phyloP scores from a whole-genome alignment of 2,888 invertebrate genomes.

The Encarsia formosa region DNA sequence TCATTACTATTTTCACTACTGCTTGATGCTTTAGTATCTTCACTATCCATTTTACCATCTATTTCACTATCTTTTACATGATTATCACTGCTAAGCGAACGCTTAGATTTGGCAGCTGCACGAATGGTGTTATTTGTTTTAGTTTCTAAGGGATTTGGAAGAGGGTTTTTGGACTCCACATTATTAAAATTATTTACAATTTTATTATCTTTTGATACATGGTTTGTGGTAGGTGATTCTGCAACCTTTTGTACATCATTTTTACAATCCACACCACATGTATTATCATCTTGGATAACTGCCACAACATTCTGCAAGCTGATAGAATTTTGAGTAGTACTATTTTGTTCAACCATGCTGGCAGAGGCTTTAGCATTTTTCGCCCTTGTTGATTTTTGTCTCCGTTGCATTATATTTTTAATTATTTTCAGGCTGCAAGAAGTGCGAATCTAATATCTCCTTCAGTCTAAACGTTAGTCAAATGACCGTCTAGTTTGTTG shows the following conservation, averaged over 20 bases:
- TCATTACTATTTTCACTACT: slow-evolving; percentile 58
- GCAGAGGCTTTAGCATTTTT: background rate
- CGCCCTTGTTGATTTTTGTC: background rate
- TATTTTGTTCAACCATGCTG: slow-evolving; percentile 14
- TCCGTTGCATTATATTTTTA: too few relatives aligned
- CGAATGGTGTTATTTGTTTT: slow-evolving; percentile 8
- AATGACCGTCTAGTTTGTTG: too few relatives aligned
- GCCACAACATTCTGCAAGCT: slow-evolving; percentile 1
- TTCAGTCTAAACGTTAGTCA: too few relatives aligned
- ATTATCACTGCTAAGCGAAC: slow-evolving; percentile 30
- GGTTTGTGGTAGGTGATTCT: slow-evolving; percentile 30
- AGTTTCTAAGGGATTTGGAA: slow-evolving; percentile 3
- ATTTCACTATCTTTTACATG: slow-evolving; percentile 41
- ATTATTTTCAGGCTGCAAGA: too few relatives aligned
- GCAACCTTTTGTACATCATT: slow-evolving; percentile 30
- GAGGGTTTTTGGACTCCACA: slow-evolving; percentile 10
- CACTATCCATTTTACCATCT: slow-evolving; percentile 42
- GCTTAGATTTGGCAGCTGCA: slow-evolving; percentile 11
- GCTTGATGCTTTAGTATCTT: slow-evolving; percentile 43
- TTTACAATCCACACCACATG: slow-evolving; percentile 38
- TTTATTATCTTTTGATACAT: slow-evolving; percentile 11
- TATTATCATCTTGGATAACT: slow-evolving; percentile 36
- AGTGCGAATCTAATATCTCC: too few relatives aligned
- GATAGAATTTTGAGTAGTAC: slow-evolving; percentile 11
- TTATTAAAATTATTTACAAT: slow-evolving; percentile 19